These are phyloP conservation scores for Corvus cornix DNA, from an alignment of 2,113 vertebrate species.

Conservation along the genomic window DNA sequence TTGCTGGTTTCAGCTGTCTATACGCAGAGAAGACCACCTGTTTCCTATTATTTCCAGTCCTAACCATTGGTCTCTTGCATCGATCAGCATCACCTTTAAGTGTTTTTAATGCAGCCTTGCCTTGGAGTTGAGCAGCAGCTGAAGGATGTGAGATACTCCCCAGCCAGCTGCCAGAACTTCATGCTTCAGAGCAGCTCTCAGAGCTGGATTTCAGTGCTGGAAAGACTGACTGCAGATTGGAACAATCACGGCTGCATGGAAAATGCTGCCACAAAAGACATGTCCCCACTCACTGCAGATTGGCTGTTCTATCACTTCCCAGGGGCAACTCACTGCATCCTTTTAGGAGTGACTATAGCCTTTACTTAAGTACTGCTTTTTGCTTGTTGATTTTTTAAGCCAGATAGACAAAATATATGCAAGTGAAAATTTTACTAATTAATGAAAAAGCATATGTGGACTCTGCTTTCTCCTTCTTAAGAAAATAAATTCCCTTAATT, in stretches of 20 bases:
- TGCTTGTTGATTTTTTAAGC: neutral
- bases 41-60: neutral
- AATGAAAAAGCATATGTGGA: neutral
- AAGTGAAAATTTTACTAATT: neutral
- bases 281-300: neutral
- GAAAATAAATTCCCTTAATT: neutral
- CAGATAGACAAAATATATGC: neutral
- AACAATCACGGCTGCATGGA: neutral
- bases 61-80: neutral
- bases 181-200: neutral
- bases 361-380: neutral
- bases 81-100: neutral
- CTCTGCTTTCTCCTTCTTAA: neutral
- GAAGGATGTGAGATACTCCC: neutral
- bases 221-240: neutral
- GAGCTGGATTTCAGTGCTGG: neutral
- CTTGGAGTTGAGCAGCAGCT: neutral
- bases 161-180: neutral
- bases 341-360: neutral
- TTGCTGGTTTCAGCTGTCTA: neutral
- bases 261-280: neutral
- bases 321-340: neutral
- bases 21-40: neutral
- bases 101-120: neutral
- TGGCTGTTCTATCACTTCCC: rapidly evolving